A percentile compares a stretch with the other conserved stretches of the same genome.
These are phyloP conservation scores for Benthosema pterotum DNA, from an alignment of 2,797 vertebrate genomes.

Conservation along the genomic window DNA sequence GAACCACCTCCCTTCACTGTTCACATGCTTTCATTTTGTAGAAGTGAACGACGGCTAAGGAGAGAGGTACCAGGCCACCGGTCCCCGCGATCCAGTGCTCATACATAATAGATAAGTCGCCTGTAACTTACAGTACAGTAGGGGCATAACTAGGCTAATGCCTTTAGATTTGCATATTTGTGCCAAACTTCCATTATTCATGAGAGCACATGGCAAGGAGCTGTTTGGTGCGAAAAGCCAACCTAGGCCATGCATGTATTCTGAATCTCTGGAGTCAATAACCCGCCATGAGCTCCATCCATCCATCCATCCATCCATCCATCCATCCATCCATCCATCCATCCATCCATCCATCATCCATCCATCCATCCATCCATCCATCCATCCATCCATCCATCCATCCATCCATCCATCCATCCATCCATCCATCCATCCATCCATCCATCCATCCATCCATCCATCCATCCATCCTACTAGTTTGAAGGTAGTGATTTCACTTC, in stretches of 20 bases:
- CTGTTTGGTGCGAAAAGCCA: conserved; percentile 43
- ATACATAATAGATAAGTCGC: conserved; percentile 80
- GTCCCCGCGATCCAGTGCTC: conserved; percentile 62
- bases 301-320: too few relatives aligned
- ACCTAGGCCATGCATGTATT: conserved; percentile 55
- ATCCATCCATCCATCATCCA: too few relatives aligned
- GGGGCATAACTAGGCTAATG: conserved; percentile 80
- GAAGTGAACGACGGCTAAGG: conserved; percentile 49
- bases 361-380: too few relatives aligned
- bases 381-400: too few relatives aligned
- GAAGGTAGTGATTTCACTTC: too few relatives aligned
- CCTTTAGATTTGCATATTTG: conserved; percentile 79
- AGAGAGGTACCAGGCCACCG: conserved; percentile 56
- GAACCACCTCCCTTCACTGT: conserved; percentile 52
- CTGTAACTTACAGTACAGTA: conserved; percentile 76
- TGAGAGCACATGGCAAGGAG: conserved; percentile 55
- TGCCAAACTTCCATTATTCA: conserved; percentile 78
- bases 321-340: too few relatives aligned
- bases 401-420: too few relatives aligned
- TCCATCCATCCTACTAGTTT: too few relatives aligned
- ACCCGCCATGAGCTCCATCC: too few relatives aligned
- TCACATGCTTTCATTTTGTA: conserved; percentile 60
- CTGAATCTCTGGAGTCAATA: conserved; percentile 33
- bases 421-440: too few relatives aligned
- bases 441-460: too few relatives aligned